Percentiles rank a stretch among this genome's conserved stretches.
Conservation (phyloP, 2,888 invertebrate species). For the Elmis aenea region DNA sequence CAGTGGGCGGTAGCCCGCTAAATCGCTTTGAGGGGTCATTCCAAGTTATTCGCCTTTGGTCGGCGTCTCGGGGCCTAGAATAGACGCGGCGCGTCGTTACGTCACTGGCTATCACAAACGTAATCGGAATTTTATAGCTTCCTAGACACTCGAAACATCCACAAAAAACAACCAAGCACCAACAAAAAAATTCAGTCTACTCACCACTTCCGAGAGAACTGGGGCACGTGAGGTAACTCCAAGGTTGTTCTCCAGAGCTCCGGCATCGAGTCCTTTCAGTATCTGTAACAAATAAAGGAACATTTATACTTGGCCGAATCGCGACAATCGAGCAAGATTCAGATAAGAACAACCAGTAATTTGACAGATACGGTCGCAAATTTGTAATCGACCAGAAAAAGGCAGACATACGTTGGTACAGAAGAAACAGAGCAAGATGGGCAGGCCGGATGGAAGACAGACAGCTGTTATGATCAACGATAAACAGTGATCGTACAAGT, state of each 20-base stretch:
- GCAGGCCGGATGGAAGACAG: slow-evolving; percentile 34
- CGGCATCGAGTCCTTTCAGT: no score
- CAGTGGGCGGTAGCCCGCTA: no score
- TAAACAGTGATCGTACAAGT: slow-evolving; percentile 4
- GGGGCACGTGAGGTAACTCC: no score
- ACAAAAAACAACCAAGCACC: slow-evolving; percentile 32
- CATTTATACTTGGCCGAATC: not conserved
- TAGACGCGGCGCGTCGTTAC: slow-evolving; percentile 44
- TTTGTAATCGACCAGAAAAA: not conserved
- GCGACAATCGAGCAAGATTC: not conserved
- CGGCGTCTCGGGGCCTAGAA: slow-evolving; percentile 34
- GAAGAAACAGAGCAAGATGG: slow-evolving; percentile 22
- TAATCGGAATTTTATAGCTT: slow-evolving; percentile 36
- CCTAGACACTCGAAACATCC: slow-evolving; percentile 26
- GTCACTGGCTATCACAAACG: slow-evolving; percentile 38
- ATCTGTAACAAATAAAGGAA: not conserved
- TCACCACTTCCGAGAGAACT: not conserved
- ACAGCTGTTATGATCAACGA: slow-evolving; percentile 27
- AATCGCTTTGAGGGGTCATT: no score
- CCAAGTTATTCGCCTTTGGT: slow-evolving; percentile 40
- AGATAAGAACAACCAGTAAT: no score
- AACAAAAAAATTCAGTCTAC: slow-evolving; percentile 11
- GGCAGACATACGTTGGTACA: not conserved
- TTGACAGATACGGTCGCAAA: not conserved
- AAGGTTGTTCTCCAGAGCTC: no score